These are phyloP conservation scores for Aradophagus sp. DNA, from an alignment of 1,140 invertebrate species.

Conservation along the genomic window DNA sequence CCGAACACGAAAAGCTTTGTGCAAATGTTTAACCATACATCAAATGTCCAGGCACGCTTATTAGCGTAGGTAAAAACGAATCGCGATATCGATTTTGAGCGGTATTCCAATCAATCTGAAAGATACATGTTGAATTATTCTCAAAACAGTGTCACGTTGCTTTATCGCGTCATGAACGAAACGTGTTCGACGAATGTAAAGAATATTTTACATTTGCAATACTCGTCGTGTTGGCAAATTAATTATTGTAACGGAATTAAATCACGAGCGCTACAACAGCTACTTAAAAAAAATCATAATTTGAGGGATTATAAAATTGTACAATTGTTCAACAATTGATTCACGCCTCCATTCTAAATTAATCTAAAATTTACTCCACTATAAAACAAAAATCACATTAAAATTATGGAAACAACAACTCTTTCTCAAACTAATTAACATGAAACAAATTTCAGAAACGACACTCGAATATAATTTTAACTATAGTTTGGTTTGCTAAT, in stretches of 20 bases:
- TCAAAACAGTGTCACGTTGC: no score
- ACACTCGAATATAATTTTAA: constrained; percentile 8
- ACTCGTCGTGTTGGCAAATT: constrained; percentile 9
- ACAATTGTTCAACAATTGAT: constrained; percentile 32
- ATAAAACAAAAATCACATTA: constrained; percentile 18
- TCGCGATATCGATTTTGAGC: no score
- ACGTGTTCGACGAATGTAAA: no score
- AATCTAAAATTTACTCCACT: constrained; percentile 5
- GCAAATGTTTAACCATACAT: no score
- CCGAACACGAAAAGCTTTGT: constrained; percentile 15
- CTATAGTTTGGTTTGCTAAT: constrained; percentile 6
- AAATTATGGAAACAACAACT: constrained; percentile 15
- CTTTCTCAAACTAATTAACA: constrained; percentile 4
- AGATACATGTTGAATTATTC: no score
- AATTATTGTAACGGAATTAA: constrained; percentile 10
- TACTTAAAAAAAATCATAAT: no score
- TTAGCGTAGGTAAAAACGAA: no score
- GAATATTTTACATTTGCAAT: no score
- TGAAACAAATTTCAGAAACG: constrained; percentile 15
- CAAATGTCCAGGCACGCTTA: no score
- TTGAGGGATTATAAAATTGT: constrained; percentile 12
- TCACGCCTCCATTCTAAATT: neutral
- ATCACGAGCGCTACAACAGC: neutral
- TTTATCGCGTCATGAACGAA: no score
- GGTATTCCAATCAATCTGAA: no score